Conservation (phyloP, 2,113 vertebrate genomes). For the Python bivittatus region DNA sequence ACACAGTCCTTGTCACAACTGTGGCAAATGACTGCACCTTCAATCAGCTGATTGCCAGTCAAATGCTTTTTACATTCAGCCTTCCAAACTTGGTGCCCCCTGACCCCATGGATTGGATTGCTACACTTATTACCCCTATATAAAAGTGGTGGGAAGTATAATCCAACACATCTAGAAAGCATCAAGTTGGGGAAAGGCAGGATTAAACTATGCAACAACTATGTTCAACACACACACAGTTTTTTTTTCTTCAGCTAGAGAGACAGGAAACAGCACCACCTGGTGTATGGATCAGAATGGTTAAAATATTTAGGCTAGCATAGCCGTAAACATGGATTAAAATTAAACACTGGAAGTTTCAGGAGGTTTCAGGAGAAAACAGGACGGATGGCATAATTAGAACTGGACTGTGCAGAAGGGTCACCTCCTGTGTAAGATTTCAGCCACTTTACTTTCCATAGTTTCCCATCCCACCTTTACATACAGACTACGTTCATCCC, state of each 20-base stretch:
- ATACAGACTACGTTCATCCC: too few relatives aligned
- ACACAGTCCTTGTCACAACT: not conserved
- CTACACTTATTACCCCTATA: not conserved
- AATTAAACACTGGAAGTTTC: not conserved
- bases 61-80: not conserved
- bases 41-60: not conserved
- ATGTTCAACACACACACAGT: not conserved
- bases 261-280: not conserved
- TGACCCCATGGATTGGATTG: fast-evolving
- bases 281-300: not conserved
- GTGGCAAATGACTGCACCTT: not conserved
- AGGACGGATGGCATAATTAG: not conserved
- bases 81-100: not conserved
- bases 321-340: not conserved
- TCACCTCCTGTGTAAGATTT: not conserved
- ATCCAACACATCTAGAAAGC: not conserved
- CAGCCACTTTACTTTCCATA: not conserved
- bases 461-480: not conserved
- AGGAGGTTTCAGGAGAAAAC: not conserved
- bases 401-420: not conserved
- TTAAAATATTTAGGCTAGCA: not conserved
- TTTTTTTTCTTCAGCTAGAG: not conserved
- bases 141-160: not conserved
- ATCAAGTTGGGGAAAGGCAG: not conserved
- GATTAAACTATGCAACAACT: not conserved